Evolutionary conservation across 1,140 invertebrate genomes (phyloP).

Genomic region (Ridgeia piscesae): DNA sequence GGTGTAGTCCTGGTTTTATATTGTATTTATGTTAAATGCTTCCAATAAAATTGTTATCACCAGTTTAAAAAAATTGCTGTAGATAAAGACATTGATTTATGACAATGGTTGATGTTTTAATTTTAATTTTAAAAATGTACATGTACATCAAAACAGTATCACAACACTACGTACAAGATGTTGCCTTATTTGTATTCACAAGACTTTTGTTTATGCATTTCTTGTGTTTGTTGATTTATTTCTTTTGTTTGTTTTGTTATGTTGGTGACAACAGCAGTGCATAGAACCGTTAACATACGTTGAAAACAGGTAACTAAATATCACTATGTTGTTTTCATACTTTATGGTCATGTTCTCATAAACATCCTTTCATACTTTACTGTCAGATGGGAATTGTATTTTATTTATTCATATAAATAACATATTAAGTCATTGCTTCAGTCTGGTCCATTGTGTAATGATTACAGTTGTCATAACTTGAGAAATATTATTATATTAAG

Average conservation of each 20-base stretch:
- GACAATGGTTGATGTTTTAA: neutral
- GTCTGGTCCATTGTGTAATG: neutral
- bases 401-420: neutral
- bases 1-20: too few relatives aligned
- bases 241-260: slow-evolving; percentile 5
- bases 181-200: neutral
- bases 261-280: neutral
- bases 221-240: neutral
- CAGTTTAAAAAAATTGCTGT: too few relatives aligned
- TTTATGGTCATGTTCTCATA: neutral
- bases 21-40: too few relatives aligned
- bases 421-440: neutral
- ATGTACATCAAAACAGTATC: neutral
- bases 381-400: neutral
- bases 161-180: neutral
- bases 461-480: neutral
- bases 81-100: neutral
- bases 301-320: slow-evolving; percentile 10
- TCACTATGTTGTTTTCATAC: neutral
- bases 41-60: too few relatives aligned
- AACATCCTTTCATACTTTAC: neutral
- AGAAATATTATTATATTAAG: neutral
- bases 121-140: neutral
- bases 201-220: neutral
- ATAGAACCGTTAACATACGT: neutral